A percentile compares a stretch with the other conserved stretches of the same genome.
These are phyloP conservation scores for Tetramorium bicarinatum DNA, from an alignment of 2,888 invertebrate species.

Conservation along the genomic window DNA sequence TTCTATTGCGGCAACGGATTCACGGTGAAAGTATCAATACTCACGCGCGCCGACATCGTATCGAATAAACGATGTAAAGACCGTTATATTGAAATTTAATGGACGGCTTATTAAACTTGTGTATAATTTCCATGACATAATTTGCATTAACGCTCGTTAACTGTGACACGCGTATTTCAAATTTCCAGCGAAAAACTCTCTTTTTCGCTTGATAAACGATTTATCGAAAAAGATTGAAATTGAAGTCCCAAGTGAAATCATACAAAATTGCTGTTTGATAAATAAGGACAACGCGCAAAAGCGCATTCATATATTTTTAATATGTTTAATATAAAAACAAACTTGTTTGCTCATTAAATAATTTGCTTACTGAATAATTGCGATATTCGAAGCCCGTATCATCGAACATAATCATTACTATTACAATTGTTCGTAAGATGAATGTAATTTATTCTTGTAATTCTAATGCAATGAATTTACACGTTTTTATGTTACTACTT, in stretches of 20 bases:
- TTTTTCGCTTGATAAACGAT: neutral
- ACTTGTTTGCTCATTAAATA: neutral
- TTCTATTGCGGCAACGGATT: constrained; percentile 58
- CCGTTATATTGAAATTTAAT: constrained; percentile 14
- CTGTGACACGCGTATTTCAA: neutral
- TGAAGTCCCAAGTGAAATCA: neutral
- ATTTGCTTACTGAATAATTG: neutral
- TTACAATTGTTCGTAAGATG: neutral
- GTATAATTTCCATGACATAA: constrained; percentile 8
- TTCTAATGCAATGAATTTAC: neutral
- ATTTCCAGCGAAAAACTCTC: neutral
- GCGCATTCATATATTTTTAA: neutral
- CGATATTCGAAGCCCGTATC: neutral
- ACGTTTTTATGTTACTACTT: neutral
- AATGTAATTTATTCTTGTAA: neutral
- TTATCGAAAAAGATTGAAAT: neutral
- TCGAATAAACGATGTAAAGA: constrained; percentile 17
- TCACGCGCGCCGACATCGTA: constrained; percentile 30
- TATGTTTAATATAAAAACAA: neutral
- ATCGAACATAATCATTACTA: neutral
- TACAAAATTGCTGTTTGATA: neutral
- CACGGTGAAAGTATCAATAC: constrained; percentile 76
- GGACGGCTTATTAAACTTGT: constrained; percentile 1
- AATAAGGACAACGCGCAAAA: neutral
- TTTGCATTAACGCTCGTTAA: constrained; percentile 3